Evolutionary conservation across 2,113 vertebrate genomes (phyloP).

Genomic region (Brachyistius frenatus): DNA sequence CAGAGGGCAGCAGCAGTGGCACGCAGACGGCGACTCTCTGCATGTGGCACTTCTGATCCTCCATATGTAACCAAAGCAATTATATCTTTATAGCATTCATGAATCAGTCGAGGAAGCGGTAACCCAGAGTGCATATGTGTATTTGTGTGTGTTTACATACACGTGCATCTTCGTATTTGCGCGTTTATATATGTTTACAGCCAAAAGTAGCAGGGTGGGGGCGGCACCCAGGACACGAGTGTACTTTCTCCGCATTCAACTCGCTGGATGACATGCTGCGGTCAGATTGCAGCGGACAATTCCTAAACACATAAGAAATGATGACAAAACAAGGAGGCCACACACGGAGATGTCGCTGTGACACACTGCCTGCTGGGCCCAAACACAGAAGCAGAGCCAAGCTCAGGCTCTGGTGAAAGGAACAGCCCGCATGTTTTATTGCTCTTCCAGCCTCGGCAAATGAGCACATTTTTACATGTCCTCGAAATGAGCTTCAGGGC

Average conservation of each 20-base stretch:
- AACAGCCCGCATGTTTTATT: slow-evolving; percentile 56
- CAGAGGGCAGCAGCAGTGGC: slow-evolving; percentile 55
- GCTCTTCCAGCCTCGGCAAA: slow-evolving; percentile 52
- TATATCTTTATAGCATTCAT: slow-evolving; percentile 55
- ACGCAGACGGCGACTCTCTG: slow-evolving; percentile 22
- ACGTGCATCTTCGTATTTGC: slow-evolving; percentile 43
- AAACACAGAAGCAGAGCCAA: slow-evolving; percentile 63
- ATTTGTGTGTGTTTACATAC: slow-evolving; percentile 48
- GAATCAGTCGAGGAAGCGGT: slow-evolving; percentile 48
- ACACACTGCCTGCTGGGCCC: slow-evolving; percentile 64
- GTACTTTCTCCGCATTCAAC: slow-evolving; percentile 60
- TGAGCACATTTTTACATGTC: slow-evolving; percentile 63
- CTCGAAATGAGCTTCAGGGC: slow-evolving; percentile 43
- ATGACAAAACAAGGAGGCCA: slow-evolving; percentile 85
- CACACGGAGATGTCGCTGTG: slow-evolving; percentile 79
- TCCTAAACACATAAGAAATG: slow-evolving; percentile 82
- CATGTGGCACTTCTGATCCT: slow-evolving; percentile 58
- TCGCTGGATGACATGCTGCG: slow-evolving; percentile 69
- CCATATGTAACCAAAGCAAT: slow-evolving; percentile 63
- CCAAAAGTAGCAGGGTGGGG: slow-evolving; percentile 25
- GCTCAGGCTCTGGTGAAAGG: slow-evolving; percentile 49
- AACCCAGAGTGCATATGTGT: slow-evolving; percentile 23
- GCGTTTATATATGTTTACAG: slow-evolving; percentile 59
- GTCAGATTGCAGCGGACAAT: slow-evolving; percentile 80
- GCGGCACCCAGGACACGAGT: slow-evolving; percentile 53